Base-by-base conservation (phyloP, 37 sponge, comb jelly and placozoan genomes). In the Aplysina aerophoba region DNA sequence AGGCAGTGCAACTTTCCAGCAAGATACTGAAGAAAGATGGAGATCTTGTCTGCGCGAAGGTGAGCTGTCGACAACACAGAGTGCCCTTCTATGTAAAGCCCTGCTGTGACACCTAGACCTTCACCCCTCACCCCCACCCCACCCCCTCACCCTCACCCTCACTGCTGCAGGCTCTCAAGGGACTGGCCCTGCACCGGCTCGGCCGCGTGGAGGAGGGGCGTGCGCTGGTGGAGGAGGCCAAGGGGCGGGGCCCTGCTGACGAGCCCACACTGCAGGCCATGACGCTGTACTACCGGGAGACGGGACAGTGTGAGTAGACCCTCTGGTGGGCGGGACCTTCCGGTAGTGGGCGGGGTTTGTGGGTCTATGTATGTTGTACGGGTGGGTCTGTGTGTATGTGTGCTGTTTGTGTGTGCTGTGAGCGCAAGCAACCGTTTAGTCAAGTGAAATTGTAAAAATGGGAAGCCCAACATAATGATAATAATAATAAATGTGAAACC, bases 21-120 rank as follows among this genome's bases (percentile, higher is more conserved):
- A 97, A 95, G 81, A 83, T 97, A 0, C 84, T 99, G 14, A 99
- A 97, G 91, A 99, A 99, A 69, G 84, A 93, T 41, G 68, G 77
- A 35, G 92, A 91, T 50, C 79, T 93, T 12, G 84, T 87, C 28
- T 88, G 93, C 83, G 97, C 95, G 15, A 94, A 90, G 91, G 98
- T 97, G 35, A 17, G 38, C 34, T 50, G 4, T 44, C 50, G 50
- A 8, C 50, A 11, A 44, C 50, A 3, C 50, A 11, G 6, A 44
- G 8, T 8, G 3, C 50, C 8, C 3, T 44, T 3, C 50, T 8
- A 44, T 44, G 6, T 8, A 44, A 11, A 3, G 8, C 50, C 50
- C 50, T 44, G 50, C n/a, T n/a, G n/a, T n/a, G n/a, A n/a, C n/a
- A n/a, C n/a, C n/a, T n/a, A n/a, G n/a, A n/a, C n/a, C n/a, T n/a